Base-by-base conservation (phyloP, 2,888 invertebrate genomes). In the Willowsia nigromaculata region DNA sequence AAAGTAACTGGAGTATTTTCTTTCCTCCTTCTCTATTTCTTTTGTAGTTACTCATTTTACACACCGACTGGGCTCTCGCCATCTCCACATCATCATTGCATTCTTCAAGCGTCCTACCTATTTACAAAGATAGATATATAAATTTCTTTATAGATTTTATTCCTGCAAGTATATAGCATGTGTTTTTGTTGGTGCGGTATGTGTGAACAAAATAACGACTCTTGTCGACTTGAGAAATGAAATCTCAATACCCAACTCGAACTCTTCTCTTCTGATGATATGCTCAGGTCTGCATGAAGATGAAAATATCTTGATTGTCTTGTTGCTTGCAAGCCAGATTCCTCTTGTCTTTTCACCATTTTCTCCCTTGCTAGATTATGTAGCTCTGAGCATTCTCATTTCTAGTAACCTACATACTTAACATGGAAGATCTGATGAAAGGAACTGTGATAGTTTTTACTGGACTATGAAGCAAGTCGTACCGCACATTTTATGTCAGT, bases 171-270 rank as follows among this genome's bases (percentile, higher is more conserved):
- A 30, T 59, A 4, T 37, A 37, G 74, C 18, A 11, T 43, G 47
- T 33, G 7, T 43, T 1, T 43, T 15, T 43, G 18, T 30, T n/a
- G n/a, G n/a, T n/a, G n/a, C n/a, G n/a, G 25, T 33, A 13, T 27
- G 18, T 81, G 68, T 59, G 47, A 78, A 37, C 78, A 50, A 56
- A 76, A 81, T 87, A 71, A 87, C 86, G 86, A 65, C 74, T 74
- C 40, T 76, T 59, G 85, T 76, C 74, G 85, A 81, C 68, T 68
- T 88, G 88, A 88, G 88, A 76, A 88, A 88, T 88, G 88, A 87
- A 87, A 87, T 87, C 87, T 87, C 76, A 83, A 83, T 88, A 76
- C 68, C 13, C 86, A 43, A 59, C 40, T 27, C 50, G 25, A 30
- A 56, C 50, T 33, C 37, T 85, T 40, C 43, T 74, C n/a, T 25